Conservation (phyloP, 1,140 invertebrate genomes). For the Augochlora pura region DNA sequence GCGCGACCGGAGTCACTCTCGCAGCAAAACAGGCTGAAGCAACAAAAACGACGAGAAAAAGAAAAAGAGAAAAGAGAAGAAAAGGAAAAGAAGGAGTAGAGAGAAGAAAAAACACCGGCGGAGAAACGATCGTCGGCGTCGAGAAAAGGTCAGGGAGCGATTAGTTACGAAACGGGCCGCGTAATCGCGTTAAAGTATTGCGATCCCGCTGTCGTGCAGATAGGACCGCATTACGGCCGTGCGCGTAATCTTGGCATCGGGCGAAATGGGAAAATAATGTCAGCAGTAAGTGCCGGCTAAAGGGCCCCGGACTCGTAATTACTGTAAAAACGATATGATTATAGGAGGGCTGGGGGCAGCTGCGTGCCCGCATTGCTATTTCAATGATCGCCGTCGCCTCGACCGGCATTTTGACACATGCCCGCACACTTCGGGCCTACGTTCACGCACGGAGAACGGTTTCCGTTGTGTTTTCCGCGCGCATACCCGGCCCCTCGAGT, state of each 20-base stretch:
- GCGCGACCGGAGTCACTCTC: no score
- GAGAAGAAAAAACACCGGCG: no score
- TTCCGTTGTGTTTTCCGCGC: background rate
- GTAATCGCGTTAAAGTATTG: constrained; percentile 42
- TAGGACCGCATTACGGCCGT: constrained; percentile 42
- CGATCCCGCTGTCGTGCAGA: constrained; percentile 44
- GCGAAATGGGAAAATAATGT: constrained; percentile 65
- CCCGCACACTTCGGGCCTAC: background rate
- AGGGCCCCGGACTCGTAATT: constrained; percentile 59
- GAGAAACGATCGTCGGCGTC: no score
- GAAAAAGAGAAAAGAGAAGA: no score
- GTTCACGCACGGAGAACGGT: constrained; percentile 21
- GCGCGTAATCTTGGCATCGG: constrained; percentile 50
- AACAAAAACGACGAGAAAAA: no score
- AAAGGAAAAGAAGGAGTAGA: no score
- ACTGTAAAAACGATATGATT: constrained; percentile 72
- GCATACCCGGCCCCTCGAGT: no score
- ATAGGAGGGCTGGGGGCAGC: constrained; percentile 33
- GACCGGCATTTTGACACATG: constrained; percentile 21
- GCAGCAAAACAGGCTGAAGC: no score
- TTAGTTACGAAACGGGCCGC: background rate
- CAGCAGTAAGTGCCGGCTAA: constrained; percentile 53
- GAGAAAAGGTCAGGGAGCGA: background rate
- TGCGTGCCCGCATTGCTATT: constrained; percentile 14
- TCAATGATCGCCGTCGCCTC: constrained; percentile 25